These are phyloP conservation scores for Ryuthela nishihirai DNA, from an alignment of 2,888 invertebrate species.

Conservation along the genomic window DNA sequence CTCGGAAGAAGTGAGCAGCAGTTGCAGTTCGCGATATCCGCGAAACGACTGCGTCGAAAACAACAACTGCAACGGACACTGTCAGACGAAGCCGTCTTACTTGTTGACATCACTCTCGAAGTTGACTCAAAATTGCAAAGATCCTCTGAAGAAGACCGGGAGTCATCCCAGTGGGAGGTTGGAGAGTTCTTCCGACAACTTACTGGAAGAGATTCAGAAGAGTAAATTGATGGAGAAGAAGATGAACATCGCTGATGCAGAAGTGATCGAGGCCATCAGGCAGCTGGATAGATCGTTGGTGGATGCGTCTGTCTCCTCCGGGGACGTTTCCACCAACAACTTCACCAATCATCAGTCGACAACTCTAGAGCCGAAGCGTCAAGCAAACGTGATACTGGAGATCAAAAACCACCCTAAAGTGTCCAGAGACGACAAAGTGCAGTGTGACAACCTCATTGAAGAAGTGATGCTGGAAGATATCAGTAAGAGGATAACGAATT, in stretches of 20 bases:
- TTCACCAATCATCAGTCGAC: background rate
- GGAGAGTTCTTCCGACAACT: constrained; percentile 9
- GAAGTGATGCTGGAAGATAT: constrained; percentile 29
- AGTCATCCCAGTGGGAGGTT: too few species aligned
- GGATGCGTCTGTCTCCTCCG: constrained; percentile 20
- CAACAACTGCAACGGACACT: too few species aligned
- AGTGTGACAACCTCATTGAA: constrained; percentile 41
- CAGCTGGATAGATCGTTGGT: constrained; percentile 23
- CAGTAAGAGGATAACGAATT: constrained; percentile 11
- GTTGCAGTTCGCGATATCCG: too few species aligned
- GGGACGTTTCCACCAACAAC: constrained; percentile 1
- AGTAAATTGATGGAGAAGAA: constrained; percentile 24
- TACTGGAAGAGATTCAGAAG: constrained; percentile 32
- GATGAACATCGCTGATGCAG: constrained; percentile 26
- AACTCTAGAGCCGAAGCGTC: background rate
- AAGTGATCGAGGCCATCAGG: constrained; percentile 33
- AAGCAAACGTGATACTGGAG: background rate
- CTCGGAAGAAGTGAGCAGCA: background rate
- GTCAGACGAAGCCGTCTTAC: too few species aligned
- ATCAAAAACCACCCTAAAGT: constrained; percentile 2
- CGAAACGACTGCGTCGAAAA: too few species aligned
- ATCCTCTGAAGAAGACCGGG: background rate
- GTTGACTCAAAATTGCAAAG: background rate
- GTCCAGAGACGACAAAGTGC: constrained; percentile 29
- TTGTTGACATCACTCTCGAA: too few species aligned